phyloP scores from a whole-genome alignment of 2,888 invertebrate species.

The Drosophila kambysellisi region DNA sequence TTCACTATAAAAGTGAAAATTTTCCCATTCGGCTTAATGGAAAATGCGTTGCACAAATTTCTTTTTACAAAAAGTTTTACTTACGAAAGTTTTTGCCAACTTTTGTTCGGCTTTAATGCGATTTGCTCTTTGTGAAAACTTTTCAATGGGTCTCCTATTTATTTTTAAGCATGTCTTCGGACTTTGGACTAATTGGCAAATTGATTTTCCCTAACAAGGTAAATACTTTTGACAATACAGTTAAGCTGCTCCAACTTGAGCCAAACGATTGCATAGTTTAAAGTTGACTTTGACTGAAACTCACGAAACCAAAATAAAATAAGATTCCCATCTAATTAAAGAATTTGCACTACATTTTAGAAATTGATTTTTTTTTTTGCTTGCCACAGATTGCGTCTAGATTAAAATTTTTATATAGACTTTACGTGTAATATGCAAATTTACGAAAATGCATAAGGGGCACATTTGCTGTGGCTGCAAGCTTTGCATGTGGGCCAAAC shows the following conservation, averaged over 20 bases:
- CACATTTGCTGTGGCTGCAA: constrained; percentile 25
- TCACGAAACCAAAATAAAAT: not conserved
- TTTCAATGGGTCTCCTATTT: constrained; percentile 28
- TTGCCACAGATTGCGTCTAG: not conserved
- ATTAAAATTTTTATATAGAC: constrained; percentile 17
- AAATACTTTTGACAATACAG: not conserved
- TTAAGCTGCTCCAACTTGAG: not conserved
- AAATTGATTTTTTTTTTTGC: not conserved
- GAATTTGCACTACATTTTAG: not conserved
- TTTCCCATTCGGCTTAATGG: constrained; percentile 45
- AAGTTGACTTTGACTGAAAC: not conserved
- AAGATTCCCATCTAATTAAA: not conserved
- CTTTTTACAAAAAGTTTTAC: constrained; percentile 35
- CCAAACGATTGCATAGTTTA: not conserved
- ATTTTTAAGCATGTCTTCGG: not conserved
- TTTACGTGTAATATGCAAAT: constrained; percentile 40
- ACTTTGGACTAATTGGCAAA: constrained; percentile 18
- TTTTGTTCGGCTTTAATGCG: constrained; percentile 52
- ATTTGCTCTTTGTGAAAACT: constrained; percentile 20
- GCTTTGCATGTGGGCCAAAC: constrained; percentile 50
- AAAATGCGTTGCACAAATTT: constrained; percentile 54
- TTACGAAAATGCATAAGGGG: constrained; percentile 29
- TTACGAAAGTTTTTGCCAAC: constrained; percentile 35
- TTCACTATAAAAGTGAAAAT: constrained; percentile 43
- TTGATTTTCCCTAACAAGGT: not conserved